These are phyloP conservation scores for Pseudopleuronectes americanus DNA, from an alignment of 2,797 vertebrate species.

Conservation along the genomic window DNA sequence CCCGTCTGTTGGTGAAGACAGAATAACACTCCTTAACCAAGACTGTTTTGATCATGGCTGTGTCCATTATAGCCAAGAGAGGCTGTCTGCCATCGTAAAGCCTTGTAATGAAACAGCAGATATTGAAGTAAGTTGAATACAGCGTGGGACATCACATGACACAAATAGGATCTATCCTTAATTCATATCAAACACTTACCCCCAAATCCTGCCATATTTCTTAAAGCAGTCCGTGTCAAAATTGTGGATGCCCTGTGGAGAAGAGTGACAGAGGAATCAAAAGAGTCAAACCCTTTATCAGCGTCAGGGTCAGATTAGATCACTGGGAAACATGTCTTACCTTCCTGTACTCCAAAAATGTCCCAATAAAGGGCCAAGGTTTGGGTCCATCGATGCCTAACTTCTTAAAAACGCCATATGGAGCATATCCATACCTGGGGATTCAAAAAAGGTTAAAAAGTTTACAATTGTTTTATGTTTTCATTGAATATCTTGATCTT, in stretches of 20 bases:
- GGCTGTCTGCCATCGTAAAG: slow-evolving; percentile 83
- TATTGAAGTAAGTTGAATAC: not conserved
- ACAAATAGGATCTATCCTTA: not conserved
- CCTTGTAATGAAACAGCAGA: slow-evolving; percentile 53
- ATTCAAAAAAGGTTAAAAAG: not conserved
- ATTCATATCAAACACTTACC: slow-evolving; percentile 62
- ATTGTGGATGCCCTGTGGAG: slow-evolving; percentile 67
- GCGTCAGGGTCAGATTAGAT: not conserved
- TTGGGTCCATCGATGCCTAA: slow-evolving; percentile 61
- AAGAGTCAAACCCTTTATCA: not conserved
- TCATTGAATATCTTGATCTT: too few species aligned
- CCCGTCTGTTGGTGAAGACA: slow-evolving; percentile 82
- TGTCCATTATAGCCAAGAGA: slow-evolving; percentile 79
- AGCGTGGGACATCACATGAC: not conserved
- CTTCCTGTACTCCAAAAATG: slow-evolving; percentile 62
- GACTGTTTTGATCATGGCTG: slow-evolving; percentile 81
- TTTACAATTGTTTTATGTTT: too few species aligned
- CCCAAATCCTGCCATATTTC: slow-evolving; percentile 80
- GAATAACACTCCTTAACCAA: slow-evolving; percentile 86
- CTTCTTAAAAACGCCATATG: slow-evolving; percentile 72
- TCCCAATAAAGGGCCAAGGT: slow-evolving; percentile 71
- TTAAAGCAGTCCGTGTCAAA: slow-evolving; percentile 72
- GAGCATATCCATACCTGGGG: slow-evolving; percentile 70
- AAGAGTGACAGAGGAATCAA: slow-evolving; percentile 1
- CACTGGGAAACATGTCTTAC: slow-evolving; percentile 37